Evolutionary conservation across 2,797 vertebrate species (phyloP).

Genomic region (Dipus sagitta): DNA sequence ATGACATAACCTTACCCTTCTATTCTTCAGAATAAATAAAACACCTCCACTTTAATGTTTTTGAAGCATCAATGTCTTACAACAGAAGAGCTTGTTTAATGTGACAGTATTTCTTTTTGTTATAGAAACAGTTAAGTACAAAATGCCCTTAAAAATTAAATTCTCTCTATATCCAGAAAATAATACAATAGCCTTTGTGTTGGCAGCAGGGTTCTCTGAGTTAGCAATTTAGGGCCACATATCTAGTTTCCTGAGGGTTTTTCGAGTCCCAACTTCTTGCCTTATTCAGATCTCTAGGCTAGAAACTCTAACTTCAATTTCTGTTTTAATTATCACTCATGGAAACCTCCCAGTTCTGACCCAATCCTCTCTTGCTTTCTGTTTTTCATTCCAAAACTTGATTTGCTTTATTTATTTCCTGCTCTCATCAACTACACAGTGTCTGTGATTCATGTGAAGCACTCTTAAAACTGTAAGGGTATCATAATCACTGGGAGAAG

Average conservation of each 20-base stretch:
- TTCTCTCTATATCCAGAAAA: not conserved
- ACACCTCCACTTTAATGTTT: not conserved
- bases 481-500: not conserved
- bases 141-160: not conserved
- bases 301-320: not conserved
- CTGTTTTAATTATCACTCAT: not conserved
- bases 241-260: not conserved
- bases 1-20: not conserved
- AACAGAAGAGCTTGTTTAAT: not conserved
- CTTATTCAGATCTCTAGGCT: not conserved
- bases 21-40: not conserved
- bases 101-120: conserved; percentile 1
- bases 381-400: not conserved
- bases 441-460: not conserved
- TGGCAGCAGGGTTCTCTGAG: not conserved
- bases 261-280: not conserved
- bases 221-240: not conserved
- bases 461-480: not conserved
- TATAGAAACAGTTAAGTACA: not conserved
- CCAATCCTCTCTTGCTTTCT: not conserved
- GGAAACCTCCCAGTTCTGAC: not conserved
- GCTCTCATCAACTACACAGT: not conserved
- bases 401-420: not conserved
- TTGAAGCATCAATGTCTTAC: not conserved
- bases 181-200: not conserved